Evolutionary conservation across 2,888 invertebrate genomes (phyloP).

Genomic region (Noctua fimbriata): DNA sequence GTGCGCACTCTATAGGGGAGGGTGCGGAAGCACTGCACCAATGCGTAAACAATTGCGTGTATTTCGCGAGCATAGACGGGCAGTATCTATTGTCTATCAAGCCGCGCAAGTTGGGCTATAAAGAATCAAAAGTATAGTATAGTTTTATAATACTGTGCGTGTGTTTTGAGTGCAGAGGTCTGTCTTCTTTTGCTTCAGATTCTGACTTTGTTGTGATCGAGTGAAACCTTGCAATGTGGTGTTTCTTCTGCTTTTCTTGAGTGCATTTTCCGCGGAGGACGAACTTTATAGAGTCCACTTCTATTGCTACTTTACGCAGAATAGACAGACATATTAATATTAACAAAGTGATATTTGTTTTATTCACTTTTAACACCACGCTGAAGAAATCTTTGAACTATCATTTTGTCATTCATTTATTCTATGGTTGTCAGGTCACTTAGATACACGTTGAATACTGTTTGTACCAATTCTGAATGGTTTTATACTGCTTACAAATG

Average conservation of each 20-base stretch:
- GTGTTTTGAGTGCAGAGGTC: constrained; percentile 14
- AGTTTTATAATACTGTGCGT: constrained; percentile 24
- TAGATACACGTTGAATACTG: background rate
- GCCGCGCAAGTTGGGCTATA: constrained; percentile 48
- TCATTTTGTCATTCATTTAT: background rate
- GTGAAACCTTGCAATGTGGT: constrained; percentile 4
- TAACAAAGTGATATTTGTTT: background rate
- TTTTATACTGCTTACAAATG: background rate
- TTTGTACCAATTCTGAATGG: background rate
- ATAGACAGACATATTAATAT: background rate
- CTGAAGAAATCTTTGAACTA: background rate
- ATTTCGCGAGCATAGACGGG: constrained; percentile 26
- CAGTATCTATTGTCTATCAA: constrained; percentile 43
- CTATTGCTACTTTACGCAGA: background rate
- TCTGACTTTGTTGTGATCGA: background rate
- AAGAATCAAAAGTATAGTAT: constrained; percentile 17
- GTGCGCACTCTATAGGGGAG: constrained; percentile 10
- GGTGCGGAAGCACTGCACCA: constrained; percentile 41
- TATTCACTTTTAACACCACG: background rate
- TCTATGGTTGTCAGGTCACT: background rate
- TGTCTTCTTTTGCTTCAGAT: background rate
- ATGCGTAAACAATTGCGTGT: constrained; percentile 47
- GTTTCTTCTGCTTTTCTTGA: background rate
- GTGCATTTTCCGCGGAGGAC: background rate
- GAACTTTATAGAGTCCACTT: background rate